Conservation (phyloP, 1,140 invertebrate species). For the Fopius arisanus region DNA sequence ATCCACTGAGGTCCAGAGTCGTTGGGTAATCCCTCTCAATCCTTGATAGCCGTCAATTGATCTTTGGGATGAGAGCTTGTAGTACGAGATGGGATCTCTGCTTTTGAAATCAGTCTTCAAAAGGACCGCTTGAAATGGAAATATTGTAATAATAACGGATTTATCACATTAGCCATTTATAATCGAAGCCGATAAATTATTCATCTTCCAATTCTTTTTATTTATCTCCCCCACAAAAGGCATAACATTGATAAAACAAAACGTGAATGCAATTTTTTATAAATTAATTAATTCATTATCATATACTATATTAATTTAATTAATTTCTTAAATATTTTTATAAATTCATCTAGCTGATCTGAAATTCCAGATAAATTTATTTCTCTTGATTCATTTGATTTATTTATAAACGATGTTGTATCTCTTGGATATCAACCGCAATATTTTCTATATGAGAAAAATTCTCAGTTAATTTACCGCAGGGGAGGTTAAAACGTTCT, state of each 20-base stretch:
- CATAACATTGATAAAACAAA: too few relatives aligned
- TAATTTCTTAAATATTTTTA: too few relatives aligned
- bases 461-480: background rate
- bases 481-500: background rate
- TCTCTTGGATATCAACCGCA: background rate
- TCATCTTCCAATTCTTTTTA: too few relatives aligned
- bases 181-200: too few relatives aligned
- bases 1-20: conserved; percentile 6
- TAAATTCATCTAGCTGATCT: too few relatives aligned
- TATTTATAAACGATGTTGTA: background rate
- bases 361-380: too few relatives aligned
- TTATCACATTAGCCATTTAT: background rate
- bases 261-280: too few relatives aligned
- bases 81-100: background rate
- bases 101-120: conserved; percentile 9
- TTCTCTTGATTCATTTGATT: too few relatives aligned
- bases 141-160: background rate
- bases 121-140: background rate
- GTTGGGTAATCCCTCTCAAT: conserved; percentile 5
- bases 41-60: conserved; percentile 18
- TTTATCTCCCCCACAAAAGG: too few relatives aligned
- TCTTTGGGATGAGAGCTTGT: background rate
- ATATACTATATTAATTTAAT: too few relatives aligned
- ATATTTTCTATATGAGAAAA: background rate
- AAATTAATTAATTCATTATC: too few relatives aligned